phyloP scores from a whole-genome alignment of 2,888 invertebrate genomes.

The Mycalesis mineus region DNA sequence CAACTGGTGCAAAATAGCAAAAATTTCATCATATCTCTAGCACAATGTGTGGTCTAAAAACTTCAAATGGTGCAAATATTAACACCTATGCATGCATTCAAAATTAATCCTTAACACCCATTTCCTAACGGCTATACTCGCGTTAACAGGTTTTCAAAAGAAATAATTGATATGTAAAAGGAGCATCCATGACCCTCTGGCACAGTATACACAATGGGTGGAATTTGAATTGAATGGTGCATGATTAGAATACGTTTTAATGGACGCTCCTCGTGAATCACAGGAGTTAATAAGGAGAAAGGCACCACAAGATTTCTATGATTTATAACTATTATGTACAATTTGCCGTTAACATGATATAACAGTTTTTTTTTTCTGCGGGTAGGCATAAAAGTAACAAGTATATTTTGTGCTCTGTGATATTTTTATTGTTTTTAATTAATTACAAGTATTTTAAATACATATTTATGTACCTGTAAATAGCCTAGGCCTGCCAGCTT shows the following conservation, averaged over 20 bases:
- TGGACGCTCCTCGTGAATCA: constrained; percentile 15
- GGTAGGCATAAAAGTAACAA: too few relatives aligned
- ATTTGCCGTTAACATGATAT: background rate
- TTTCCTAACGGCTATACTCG: constrained; percentile 10
- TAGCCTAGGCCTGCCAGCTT: too few relatives aligned
- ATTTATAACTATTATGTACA: background rate
- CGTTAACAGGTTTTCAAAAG: constrained; percentile 7
- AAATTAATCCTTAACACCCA: background rate
- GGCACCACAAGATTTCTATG: constrained; percentile 12
- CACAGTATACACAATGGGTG: constrained; percentile 24
- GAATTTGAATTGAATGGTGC: constrained; percentile 26
- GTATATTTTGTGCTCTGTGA: too few relatives aligned
- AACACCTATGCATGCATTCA: background rate
- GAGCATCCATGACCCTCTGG: constrained; percentile 27
- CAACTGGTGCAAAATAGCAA: background rate
- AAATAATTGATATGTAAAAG: constrained; percentile 25
- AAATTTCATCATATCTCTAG: background rate
- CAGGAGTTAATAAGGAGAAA: constrained; percentile 21
- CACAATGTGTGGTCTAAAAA: constrained; percentile 8
- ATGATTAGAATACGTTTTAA: constrained; percentile 26
- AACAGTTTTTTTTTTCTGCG: too few relatives aligned
- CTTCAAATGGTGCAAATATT: background rate
- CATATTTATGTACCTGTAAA: too few relatives aligned
- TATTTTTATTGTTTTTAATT: too few relatives aligned
- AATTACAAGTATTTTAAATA: too few relatives aligned